Evolutionary conservation across 2,113 vertebrate genomes (phyloP), one percentile per base, ranked within the genome.

Genomic region (Xyrauchen texanus): DNA sequence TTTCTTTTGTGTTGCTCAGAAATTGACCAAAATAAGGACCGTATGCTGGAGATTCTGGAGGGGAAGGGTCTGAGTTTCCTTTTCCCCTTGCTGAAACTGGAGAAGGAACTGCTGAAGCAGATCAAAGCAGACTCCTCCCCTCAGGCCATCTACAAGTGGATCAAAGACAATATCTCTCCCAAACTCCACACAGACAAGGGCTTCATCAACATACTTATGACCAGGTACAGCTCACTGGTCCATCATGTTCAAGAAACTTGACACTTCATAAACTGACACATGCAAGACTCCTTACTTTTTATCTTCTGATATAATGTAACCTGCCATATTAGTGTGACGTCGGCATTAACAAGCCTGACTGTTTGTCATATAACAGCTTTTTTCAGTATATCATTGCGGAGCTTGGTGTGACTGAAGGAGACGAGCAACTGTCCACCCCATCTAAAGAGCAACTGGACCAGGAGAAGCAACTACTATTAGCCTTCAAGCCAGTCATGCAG

Each of bases 141-240:
- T 86, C 97, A 98, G 92, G 92, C 95, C 88, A 97, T 99, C 92
- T 99, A 99, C 90, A 99, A 99, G 90, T 99, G 98, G 98, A 99
- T 99, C 88, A 99, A 99, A 91, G 98, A 99, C 91, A 98, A 98
- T 91, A 98, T 99, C 91, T 98, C 97, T 79, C 96, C 96, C 82
- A 98, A 96, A 91, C 96, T 99, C 83, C 98, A 99, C 93, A 95
- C 95, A 49, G 97, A 99, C 91, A 98, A 98, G 92, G 97, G 97
- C 92, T 99, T 99, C 89, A 95, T 99, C 92, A 99, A 99, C 95
- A 99, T 99, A 90, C 95, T 99, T 91, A 96, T 99, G 95, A 99
- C 97, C 89, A 99, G 98, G 98, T 99, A 74, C 1, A 21, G 6
- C 10, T 0, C 6, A 15, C 0, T 79, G 10, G 15, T 16, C 13